Conservation (phyloP, 2,888 invertebrate species). For the Toxonevra muliebris region DNA sequence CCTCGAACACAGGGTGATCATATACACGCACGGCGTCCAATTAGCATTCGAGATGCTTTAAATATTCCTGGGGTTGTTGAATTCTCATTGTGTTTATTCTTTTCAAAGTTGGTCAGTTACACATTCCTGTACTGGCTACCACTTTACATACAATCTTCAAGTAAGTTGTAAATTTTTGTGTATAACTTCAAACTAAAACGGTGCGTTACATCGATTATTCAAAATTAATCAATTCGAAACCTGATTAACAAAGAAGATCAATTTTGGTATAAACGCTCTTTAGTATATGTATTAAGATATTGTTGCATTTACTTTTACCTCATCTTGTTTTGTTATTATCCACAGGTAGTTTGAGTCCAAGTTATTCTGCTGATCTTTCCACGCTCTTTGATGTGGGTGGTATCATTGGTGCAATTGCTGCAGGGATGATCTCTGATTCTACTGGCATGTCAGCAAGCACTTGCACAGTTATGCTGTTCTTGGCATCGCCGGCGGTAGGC, state of each 20-base stretch:
- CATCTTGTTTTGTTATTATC: conserved; percentile 36
- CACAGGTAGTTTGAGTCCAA: conserved; percentile 74
- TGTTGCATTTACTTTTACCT: not conserved
- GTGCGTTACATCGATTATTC: too few species aligned
- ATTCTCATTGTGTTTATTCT: conserved; percentile 92
- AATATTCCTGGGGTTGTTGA: conserved; percentile 92
- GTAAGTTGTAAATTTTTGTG: conserved; percentile 71
- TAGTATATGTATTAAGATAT: not conserved
- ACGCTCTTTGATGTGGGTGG: conserved; percentile 91
- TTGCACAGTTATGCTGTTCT: conserved; percentile 81
- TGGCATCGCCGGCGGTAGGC: conserved; percentile 83
- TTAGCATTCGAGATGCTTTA: conserved; percentile 69
- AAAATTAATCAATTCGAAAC: too few species aligned
- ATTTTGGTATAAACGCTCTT: not conserved
- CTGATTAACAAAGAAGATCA: too few species aligned
- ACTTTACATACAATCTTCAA: conserved; percentile 82
- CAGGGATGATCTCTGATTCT: conserved; percentile 86
- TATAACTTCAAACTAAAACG: not conserved
- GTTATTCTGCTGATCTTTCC: conserved; percentile 79
- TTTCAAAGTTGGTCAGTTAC: conserved; percentile 95
- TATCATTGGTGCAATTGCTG: conserved; percentile 86
- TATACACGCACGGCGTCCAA: conserved; percentile 49
- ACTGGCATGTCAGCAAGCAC: conserved; percentile 87
- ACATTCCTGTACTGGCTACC: conserved; percentile 98
- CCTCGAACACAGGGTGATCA: conserved; percentile 34